Base-by-base conservation (phyloP, 1,140 invertebrate genomes). In the Drosophila yakuba region DNA sequence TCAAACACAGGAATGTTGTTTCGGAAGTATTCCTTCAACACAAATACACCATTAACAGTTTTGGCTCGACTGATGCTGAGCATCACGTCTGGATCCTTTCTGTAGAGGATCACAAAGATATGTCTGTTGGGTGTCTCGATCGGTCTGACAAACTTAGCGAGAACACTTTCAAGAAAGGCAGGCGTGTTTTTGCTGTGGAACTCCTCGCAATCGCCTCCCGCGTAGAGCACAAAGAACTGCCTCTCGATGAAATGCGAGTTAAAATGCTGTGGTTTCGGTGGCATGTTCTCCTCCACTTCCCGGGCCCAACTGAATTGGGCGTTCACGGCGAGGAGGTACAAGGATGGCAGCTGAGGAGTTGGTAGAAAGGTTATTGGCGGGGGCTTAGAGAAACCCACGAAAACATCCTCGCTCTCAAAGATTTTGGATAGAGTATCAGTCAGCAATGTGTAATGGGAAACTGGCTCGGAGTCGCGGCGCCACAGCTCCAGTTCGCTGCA, bases 51-150 rank as follows among this genome's bases (percentile, higher is more conserved):
- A 2, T 75, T 74, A 12, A 72, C 43, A 4, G 58, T 71, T 41
- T 63, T 73, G 0, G 74, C 78, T 14, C 77, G 64, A 6, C 71
- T 62, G 28, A 91, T 69, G 62, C 78, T 79, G 1, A 69, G 36
- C 56, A 89, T 56, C n/a, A 54, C 36, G 39, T 90, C 72, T 0
- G 80, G 83, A 59, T 85, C 73, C 47, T 72, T 78, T 4, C 66
- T 55, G 47, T 91, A 91, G 1, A 91, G 54, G 36, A 91, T 77
- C 3, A 91, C 63, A 61, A 76, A 91, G n/a, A 84, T 90, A 12
- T 89, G 66, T 20, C 76, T 50, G 39, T 75, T 77, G 4, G 74
- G 45, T 4, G 66, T 62, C 11, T 64, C 62, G 25, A 77, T 77
- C 1, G 83, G 83, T 1, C 74, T 47, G 2, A 57, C 58, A 38